Percentiles rank a stretch among this genome's conserved stretches.
Conservation (phyloP, 2,888 invertebrate species). For the Watsonalla cultraria region DNA sequence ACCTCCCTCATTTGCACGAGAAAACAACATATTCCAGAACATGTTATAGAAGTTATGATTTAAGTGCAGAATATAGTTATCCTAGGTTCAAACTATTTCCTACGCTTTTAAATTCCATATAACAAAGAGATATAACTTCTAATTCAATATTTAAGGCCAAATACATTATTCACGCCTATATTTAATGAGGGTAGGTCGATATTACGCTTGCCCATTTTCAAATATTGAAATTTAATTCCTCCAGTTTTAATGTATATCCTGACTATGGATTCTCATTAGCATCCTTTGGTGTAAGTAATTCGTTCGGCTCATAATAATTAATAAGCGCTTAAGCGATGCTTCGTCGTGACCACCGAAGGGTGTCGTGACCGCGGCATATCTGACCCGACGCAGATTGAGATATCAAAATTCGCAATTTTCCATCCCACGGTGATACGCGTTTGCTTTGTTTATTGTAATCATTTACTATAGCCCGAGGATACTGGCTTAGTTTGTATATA, state of each 20-base stretch:
- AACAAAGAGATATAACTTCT: too few relatives aligned
- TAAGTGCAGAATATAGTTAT: too few relatives aligned
- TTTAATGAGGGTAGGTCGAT: too few relatives aligned
- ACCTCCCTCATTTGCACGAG: neutral
- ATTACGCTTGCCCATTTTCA: neutral
- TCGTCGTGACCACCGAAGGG: conserved; percentile 75
- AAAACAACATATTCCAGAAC: neutral
- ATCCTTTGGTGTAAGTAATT: conserved; percentile 61
- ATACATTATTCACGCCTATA: too few relatives aligned
- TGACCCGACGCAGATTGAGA: conserved; percentile 73
- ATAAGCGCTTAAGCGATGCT: conserved; percentile 41
- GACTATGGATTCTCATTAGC: conserved; percentile 31
- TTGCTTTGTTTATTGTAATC: conserved; percentile 62
- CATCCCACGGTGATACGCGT: conserved; percentile 54
- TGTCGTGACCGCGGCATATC: conserved; percentile 75
- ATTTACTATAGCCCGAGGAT: conserved; percentile 45
- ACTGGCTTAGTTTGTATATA: conserved; percentile 24
- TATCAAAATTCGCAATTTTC: conserved; percentile 71
- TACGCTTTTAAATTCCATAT: too few relatives aligned
- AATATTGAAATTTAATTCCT: neutral
- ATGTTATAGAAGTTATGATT: neutral
- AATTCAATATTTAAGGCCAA: too few relatives aligned
- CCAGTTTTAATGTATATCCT: neutral
- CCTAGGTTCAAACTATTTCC: too few relatives aligned
- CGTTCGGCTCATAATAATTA: conserved; percentile 48